Conservation (phyloP, 2,888 invertebrate species). For the Eremobia ochroleuca region DNA sequence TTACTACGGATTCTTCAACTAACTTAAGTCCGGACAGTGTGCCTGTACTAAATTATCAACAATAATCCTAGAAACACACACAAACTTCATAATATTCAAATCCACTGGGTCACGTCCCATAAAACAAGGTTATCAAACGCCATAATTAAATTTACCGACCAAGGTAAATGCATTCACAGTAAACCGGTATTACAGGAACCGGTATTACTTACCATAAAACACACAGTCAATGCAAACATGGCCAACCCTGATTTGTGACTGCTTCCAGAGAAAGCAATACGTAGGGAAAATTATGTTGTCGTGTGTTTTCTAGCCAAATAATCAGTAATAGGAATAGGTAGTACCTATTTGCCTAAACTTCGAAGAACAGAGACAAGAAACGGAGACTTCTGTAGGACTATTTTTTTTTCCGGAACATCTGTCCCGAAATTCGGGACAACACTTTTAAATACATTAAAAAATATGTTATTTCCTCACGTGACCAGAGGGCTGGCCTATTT, state of each 20-base stretch:
- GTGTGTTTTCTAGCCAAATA: constrained; percentile 32
- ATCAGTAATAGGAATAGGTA: too few species aligned
- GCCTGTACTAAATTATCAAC: not conserved
- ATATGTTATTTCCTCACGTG: too few species aligned
- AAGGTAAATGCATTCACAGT: constrained; percentile 44
- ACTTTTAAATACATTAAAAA: too few species aligned
- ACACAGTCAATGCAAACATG: constrained; percentile 34
- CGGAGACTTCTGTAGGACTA: too few species aligned
- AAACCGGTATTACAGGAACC: constrained; percentile 6
- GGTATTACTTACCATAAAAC: constrained; percentile 8
- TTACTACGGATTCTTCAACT: not conserved
- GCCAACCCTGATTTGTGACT: constrained; percentile 38
- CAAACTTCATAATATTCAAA: constrained; percentile 26
- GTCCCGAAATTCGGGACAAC: too few species aligned
- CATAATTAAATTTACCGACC: constrained; percentile 47
- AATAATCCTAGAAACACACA: constrained; percentile 10
- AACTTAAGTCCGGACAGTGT: not conserved
- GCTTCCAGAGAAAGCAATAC: constrained; percentile 33
- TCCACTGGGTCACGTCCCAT: constrained; percentile 32
- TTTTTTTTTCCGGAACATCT: too few species aligned
- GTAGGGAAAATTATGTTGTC: constrained; percentile 18
- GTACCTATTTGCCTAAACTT: too few species aligned
- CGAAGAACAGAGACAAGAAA: too few species aligned
- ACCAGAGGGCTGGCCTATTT: too few species aligned
- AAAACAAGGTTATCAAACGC: constrained; percentile 39